These are phyloP conservation scores for Hydropotes inermis DNA, from an alignment of 2,113 vertebrate species.

Conservation along the genomic window DNA sequence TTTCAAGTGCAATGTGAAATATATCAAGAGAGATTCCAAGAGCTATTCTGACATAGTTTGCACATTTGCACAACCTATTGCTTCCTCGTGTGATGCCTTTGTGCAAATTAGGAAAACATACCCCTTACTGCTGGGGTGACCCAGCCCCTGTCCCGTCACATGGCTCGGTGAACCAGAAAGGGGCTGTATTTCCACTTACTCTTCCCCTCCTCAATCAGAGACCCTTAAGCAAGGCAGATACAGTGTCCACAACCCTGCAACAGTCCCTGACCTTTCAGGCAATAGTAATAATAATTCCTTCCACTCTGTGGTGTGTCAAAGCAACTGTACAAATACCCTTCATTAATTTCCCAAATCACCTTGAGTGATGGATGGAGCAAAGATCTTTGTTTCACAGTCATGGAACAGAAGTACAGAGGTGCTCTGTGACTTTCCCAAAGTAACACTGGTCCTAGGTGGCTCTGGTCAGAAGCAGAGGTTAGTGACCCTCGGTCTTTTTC, in stretches of 20 bases:
- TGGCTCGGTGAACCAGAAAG: not conserved
- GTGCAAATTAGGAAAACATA: not conserved
- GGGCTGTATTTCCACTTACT: not conserved
- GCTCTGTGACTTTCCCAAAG: not conserved
- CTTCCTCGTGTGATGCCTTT: conserved; percentile 20
- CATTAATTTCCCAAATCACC: not conserved
- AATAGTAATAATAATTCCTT: not conserved
- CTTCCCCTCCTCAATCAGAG: not conserved
- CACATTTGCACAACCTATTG: conserved; percentile 1
- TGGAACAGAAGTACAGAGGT: not conserved
- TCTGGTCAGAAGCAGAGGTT: not conserved
- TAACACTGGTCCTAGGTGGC: not conserved
- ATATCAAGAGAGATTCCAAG: not conserved
- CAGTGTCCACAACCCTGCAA: not conserved
- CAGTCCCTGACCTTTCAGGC: not conserved
- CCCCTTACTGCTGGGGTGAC: not conserved
- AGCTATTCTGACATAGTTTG: conserved; percentile 26
- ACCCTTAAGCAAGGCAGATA: not conserved
- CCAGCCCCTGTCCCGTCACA: not conserved
- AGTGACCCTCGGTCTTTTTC: not conserved
- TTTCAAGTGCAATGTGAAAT: not conserved
- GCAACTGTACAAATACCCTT: not conserved
- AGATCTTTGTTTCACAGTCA: not conserved
- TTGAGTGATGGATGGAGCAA: not conserved
- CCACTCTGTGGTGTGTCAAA: not conserved